These are phyloP conservation scores for Misgurnus anguillicaudatus DNA, from an alignment of 2,113 vertebrate species.

Conservation along the genomic window DNA sequence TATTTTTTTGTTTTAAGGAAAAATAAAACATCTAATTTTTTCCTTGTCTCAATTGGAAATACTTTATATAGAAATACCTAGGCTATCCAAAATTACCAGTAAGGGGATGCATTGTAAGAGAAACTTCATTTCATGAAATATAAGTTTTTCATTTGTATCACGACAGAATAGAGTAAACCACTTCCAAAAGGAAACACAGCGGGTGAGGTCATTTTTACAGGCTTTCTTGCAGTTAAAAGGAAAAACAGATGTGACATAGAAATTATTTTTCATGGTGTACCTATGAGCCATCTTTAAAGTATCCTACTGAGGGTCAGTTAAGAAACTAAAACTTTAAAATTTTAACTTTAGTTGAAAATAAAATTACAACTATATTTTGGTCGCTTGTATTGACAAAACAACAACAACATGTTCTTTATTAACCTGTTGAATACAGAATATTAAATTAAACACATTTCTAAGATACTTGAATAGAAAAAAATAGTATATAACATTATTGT, in stretches of 20 bases:
- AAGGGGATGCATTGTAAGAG: background rate
- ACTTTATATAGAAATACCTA: conserved; percentile 3
- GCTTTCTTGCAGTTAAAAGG: background rate
- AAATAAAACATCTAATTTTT: conserved; percentile 33
- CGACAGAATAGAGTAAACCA: background rate
- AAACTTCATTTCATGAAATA: background rate
- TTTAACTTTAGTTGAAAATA: background rate
- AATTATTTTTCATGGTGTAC: conserved; percentile 3
- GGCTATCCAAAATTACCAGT: no score
- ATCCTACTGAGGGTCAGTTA: background rate
- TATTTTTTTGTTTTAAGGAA: conserved; percentile 48
- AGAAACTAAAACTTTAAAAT: background rate
- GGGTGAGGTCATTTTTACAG: conserved; percentile 17
- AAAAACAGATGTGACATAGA: conserved; percentile 34
- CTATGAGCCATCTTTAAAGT: background rate
- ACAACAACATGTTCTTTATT: no score
- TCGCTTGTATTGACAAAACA: no score
- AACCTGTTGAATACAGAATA: no score
- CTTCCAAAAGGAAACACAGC: background rate
- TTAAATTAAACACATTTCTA: no score
- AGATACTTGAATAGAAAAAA: no score
- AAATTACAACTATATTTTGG: no score
- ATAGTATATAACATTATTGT: no score
- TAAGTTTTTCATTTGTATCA: background rate
- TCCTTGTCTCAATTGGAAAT: conserved; percentile 13